phyloP scores from a whole-genome alignment of 1,140 invertebrate genomes.

The Stegodyphus dumicola region DNA sequence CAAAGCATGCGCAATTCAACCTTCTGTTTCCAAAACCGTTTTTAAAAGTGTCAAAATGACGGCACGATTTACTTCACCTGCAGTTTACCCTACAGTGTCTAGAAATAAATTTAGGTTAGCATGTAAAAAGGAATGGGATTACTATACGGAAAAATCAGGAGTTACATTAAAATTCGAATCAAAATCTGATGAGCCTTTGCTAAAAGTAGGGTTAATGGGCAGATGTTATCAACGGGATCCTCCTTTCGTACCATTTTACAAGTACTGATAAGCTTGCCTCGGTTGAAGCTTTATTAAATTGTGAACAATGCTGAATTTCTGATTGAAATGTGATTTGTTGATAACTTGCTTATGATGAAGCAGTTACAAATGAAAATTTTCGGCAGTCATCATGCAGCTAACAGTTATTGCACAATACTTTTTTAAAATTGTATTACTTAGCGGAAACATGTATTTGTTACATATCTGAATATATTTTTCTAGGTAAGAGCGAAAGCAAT shows the following conservation, averaged over 20 bases:
- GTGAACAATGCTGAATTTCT: no score
- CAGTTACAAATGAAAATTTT: no score
- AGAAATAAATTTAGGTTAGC: conserved; percentile 10
- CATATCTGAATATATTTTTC: no score
- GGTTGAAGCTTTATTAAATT: no score
- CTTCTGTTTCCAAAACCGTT: conserved; percentile 31
- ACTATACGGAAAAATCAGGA: background rate
- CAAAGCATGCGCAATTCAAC: background rate
- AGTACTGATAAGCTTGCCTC: background rate
- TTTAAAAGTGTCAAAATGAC: conserved; percentile 25
- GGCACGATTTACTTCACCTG: conserved; percentile 8
- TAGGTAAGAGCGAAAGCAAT: no score
- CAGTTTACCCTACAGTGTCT: conserved; percentile 42
- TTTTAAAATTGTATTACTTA: no score
- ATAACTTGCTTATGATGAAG: no score
- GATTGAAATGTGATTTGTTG: no score
- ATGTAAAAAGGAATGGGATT: conserved; percentile 20
- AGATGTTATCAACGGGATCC: conserved; percentile 45
- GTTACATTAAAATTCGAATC: background rate
- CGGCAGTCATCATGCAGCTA: no score
- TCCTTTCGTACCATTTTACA: conserved; percentile 17
- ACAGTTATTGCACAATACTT: no score
- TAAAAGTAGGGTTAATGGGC: conserved; percentile 33
- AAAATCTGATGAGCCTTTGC: background rate
- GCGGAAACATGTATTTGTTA: no score